Evolutionary conservation across 2,888 invertebrate genomes (phyloP).

Genomic region (Synanthedon vespiformis): DNA sequence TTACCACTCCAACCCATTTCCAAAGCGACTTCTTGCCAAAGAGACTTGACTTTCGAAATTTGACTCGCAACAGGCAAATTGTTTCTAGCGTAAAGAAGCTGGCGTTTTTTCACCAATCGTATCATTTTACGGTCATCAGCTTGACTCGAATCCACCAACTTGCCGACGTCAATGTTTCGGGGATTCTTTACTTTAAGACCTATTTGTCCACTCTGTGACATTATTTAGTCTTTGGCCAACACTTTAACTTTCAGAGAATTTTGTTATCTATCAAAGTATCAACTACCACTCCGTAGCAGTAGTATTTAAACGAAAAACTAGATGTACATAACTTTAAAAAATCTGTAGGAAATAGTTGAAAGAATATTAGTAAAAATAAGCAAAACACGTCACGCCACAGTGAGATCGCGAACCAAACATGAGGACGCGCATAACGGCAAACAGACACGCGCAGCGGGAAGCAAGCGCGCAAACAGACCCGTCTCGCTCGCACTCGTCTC

Average conservation of each 20-base stretch:
- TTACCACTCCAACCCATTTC: conserved; percentile 56
- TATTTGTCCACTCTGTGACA: conserved; percentile 2
- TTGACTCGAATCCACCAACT: conserved; percentile 49
- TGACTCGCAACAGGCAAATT: conserved; percentile 61
- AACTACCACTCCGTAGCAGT: no score
- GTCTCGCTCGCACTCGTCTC: conserved; percentile 28
- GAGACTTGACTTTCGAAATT: conserved; percentile 47
- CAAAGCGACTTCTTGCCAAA: conserved; percentile 53
- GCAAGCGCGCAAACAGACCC: conserved; percentile 32
- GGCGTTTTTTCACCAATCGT: conserved; percentile 46
- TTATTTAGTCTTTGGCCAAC: conserved; percentile 1
- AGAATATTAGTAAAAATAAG: not conserved
- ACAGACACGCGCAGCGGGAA: conserved; percentile 56
- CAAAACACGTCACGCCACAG: conserved; percentile 24
- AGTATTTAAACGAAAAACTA: not conserved
- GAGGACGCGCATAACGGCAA: conserved; percentile 49
- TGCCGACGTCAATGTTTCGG: conserved; percentile 28
- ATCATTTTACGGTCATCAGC: conserved; percentile 59
- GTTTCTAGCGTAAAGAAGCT: conserved; percentile 53
- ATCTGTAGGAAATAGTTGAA: not conserved
- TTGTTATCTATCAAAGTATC: no score
- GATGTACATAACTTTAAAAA: not conserved
- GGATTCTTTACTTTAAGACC: conserved; percentile 3
- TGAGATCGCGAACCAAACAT: conserved; percentile 37
- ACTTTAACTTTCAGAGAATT: no score